Percentiles rank a stretch among this genome's conserved stretches.
Conservation (phyloP, 2,113 vertebrate species). For the Marcusenius ussheri region DNA sequence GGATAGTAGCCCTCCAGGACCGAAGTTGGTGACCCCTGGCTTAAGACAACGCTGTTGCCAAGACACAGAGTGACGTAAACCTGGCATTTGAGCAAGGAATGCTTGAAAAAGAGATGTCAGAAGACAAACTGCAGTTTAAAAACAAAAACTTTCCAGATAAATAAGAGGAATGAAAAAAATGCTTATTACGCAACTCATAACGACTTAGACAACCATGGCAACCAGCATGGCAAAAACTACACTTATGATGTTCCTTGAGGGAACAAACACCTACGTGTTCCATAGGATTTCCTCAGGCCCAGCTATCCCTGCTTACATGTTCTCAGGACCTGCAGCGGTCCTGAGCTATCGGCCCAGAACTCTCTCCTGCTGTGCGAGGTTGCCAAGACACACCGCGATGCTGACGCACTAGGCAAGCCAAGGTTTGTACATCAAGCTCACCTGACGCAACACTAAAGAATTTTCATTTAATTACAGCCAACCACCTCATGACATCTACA, state of each 20-base stretch:
- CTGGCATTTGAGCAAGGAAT: not conserved
- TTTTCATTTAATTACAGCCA: not conserved
- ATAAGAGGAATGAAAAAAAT: not conserved
- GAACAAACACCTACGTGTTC: not conserved
- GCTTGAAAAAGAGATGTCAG: no score
- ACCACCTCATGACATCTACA: not conserved
- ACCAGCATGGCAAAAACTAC: not conserved
- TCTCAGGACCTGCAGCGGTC: not conserved
- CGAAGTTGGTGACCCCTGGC: no score
- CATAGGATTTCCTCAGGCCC: constrained; percentile 8
- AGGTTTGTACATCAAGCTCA: not conserved
- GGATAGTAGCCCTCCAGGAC: no score
- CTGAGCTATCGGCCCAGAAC: not conserved
- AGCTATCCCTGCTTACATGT: not conserved
- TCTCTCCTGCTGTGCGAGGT: not conserved
- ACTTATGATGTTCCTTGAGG: not conserved
- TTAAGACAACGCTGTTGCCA: not conserved
- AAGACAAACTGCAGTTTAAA: not conserved
- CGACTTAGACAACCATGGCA: not conserved
- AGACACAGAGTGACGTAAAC: not conserved
- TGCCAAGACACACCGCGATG: constrained; percentile 4
- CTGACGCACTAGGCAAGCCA: not conserved
- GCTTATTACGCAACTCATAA: not conserved
- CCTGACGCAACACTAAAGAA: not conserved
- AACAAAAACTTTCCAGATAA: constrained; percentile 2